A percentile compares a stretch with the other conserved stretches of the same genome.
Conservation (phyloP, 2,888 invertebrate genomes). For the Onchidella celtica region DNA sequence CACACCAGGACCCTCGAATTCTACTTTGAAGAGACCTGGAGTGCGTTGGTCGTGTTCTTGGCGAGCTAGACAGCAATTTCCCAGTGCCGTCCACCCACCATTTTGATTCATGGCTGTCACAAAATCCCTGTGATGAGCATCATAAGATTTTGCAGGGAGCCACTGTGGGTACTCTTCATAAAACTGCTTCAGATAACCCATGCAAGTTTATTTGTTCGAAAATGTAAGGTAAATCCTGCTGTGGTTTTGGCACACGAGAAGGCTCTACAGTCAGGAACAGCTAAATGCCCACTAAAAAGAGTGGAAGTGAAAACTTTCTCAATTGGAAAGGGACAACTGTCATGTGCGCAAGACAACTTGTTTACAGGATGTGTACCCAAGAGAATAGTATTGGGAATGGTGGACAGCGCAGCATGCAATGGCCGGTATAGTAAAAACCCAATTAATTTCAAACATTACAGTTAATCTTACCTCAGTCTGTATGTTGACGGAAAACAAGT, state of each 20-base stretch:
- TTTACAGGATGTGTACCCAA: constrained; percentile 30
- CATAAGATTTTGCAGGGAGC: too few relatives aligned
- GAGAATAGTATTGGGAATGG: constrained; percentile 24
- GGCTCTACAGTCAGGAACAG: constrained; percentile 7
- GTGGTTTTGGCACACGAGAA: constrained; percentile 28
- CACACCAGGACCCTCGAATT: too few relatives aligned
- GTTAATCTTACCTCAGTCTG: not conserved
- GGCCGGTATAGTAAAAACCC: constrained; percentile 38
- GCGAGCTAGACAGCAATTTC: too few relatives aligned
- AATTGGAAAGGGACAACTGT: constrained; percentile 4
- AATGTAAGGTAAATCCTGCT: constrained; percentile 16
- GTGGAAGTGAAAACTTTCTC: constrained; percentile 11
- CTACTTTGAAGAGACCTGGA: too few relatives aligned
- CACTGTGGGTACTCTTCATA: too few relatives aligned
- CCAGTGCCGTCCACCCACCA: too few relatives aligned
- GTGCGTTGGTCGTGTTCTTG: too few relatives aligned
- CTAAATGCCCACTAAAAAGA: constrained; percentile 38
- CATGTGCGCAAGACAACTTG: not conserved
- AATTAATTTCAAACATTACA: constrained; percentile 28
- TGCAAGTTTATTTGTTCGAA: constrained; percentile 29
- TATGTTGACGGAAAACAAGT: constrained; percentile 34
- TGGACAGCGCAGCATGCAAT: constrained; percentile 18
- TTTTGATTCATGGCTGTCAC: too few relatives aligned
- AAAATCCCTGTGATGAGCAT: too few relatives aligned
- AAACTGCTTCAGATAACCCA: constrained; percentile 3